Evolutionary conservation across 2,113 vertebrate genomes (phyloP), one percentile per base, ranked within the genome.

Genomic region (Cyprinodon brontotheroides): DNA sequence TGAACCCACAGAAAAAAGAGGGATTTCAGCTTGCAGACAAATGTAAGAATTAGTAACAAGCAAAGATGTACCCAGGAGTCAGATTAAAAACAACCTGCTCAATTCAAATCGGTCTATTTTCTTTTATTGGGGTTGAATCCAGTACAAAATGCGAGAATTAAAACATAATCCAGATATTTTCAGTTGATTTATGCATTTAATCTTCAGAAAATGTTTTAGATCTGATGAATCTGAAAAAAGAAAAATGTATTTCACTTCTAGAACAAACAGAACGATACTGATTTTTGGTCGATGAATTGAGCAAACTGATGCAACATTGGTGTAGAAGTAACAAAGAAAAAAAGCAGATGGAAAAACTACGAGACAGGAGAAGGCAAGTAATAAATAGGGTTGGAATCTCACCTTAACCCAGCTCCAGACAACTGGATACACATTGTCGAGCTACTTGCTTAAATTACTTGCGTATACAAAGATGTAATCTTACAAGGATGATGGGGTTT

Each of bases 401-500:
- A 29, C 68, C 39, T 72, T 40, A 6, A 14, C 4, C 37, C 39
- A 74, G 20, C 37, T 59, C 53, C 1, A 65, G 60, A 40, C 37
- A 65, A 65, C 70, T 15, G 11, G 47, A 62, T 57, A 29, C 12
- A 65, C 63, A 53, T 69, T 64, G 47, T 15, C 5, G 68, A 72
- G 61, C 74, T 65, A 45, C 38, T 40, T 4, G 22, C 61, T 72
- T 71, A 62, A 82, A 77, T 77, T 72, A 72, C 36, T 63, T 60
- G 20, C 61, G 39, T 29, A 68, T 72, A 70, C 77, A 83, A 65
- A 76, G 45, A 70, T 14, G 37, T 38, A 57, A 37, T 74, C 75
- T 72, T 73, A 13, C 37, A 12, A 70, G 70, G 71, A 69, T 22
- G 83, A 40, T 57, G 81, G 70, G 48, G 76, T 86, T 82, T 88